Evolutionary conservation across 2,113 vertebrate genomes (phyloP), one percentile per base, ranked within the genome.

Genomic region (Ploceus nigricollis): DNA sequence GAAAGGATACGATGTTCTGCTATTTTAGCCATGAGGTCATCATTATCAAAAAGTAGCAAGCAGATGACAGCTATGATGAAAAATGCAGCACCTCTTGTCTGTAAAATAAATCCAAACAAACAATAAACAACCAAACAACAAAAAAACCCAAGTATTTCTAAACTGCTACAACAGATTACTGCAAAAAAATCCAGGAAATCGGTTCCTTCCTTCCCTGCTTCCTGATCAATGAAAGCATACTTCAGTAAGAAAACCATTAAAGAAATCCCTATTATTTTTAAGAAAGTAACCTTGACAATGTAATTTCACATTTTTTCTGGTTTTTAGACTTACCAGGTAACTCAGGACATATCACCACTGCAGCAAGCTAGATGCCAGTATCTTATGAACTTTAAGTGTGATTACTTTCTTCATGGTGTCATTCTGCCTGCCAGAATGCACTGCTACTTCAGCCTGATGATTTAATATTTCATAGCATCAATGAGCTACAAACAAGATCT

Each of bases 11-110:
- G 99, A 97, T 99, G 99, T 94, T 99, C 99, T 33, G 99, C 99
- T 98, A 99, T 99, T 97, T 99, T 99, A 65, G 99, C 99, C 99
- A 99, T 99, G 86, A 99, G 99, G 88, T 99, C 99, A 61, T 99
- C 99, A 84, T 99, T 99, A 97, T 99, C 99, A 48, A 99, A 99
- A 94, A 99, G 98, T 10, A 99, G 97, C 44, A 99, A 98, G 95
- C 99, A 99, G 94, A 99, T 98, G 47, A 99, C 98, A 92, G 99
- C 99, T 89, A 99, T 98, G 97, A 99, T 99, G 97, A 99, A 99
- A 95, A 99, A 98, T 27, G 98, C 99, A 87, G 99, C 98, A n/a
- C 99, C 99, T 97, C 99, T 98, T 54, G 99, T 99, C 99, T 99
- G 96, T 37, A 94, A 96, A 95, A 48, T 31, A 72, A 75, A 16